Conservation (phyloP, 2,888 invertebrate species). For the Trachelus troglodyta region DNA sequence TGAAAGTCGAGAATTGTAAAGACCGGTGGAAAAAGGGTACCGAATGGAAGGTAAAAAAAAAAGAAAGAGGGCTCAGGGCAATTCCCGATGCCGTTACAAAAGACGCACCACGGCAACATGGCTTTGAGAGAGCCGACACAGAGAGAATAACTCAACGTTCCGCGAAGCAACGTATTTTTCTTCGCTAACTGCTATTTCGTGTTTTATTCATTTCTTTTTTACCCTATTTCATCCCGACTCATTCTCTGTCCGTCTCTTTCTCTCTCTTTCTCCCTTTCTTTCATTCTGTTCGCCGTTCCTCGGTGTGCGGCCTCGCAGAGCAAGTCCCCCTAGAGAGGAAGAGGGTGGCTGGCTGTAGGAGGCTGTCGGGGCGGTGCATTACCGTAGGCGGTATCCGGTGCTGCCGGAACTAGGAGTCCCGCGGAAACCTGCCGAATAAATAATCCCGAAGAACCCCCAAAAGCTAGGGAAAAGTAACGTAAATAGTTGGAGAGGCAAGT, state of each 20-base stretch:
- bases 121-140: conserved; percentile 20
- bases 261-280: no score
- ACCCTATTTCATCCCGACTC: conserved; percentile 49
- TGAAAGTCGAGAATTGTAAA: no score
- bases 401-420: conserved; percentile 52
- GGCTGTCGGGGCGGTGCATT: conserved; percentile 46
- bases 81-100: no score
- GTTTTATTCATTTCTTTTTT: conserved; percentile 56
- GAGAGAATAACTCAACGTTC: conserved; percentile 55
- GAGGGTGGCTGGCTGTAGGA: conserved; percentile 29
- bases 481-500: no score
- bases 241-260: conserved; percentile 3
- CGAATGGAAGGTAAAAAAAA: no score
- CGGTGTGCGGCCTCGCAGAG: no score
- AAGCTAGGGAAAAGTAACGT: conserved; percentile 41
- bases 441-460: conserved; percentile 53
- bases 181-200: conserved; percentile 58
- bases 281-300: no score
- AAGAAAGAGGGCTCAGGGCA: no score
- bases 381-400: conserved; percentile 56
- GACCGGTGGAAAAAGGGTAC: no score
- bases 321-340: no score
- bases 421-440: conserved; percentile 61
- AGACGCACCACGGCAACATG: no score
- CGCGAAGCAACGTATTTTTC: conserved; percentile 52